Conservation (phyloP, 2,113 vertebrate species). For the Tragelaphus imberbis region DNA sequence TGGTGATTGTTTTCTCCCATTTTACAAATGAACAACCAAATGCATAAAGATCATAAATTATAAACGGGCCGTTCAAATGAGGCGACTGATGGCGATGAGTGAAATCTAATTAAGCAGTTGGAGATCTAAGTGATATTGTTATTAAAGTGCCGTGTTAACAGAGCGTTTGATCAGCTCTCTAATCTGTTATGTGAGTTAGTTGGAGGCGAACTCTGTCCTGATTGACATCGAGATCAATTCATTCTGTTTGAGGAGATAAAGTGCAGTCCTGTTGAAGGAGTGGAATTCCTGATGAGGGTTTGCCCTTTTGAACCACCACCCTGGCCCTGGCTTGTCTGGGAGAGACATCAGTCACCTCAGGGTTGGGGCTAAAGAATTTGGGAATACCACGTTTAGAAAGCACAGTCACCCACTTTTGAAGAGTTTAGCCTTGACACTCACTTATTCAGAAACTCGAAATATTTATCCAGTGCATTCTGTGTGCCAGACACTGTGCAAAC, state of each 20-base stretch:
- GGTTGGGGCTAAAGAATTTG: not conserved
- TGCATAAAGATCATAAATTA: conserved; percentile 70
- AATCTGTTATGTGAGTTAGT: conserved; percentile 53
- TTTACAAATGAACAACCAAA: conserved; percentile 69
- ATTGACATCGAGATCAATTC: conserved; percentile 56
- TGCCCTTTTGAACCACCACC: not conserved
- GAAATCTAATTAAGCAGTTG: conserved; percentile 79
- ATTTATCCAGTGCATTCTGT: not conserved
- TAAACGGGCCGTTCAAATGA: conserved; percentile 76
- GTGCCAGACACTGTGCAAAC: not conserved
- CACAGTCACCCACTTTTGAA: not conserved
- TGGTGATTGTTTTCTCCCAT: not conserved
- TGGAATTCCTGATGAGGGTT: conserved; percentile 22
- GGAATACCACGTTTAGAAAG: not conserved
- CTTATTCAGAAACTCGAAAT: not conserved
- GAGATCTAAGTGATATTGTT: conserved; percentile 76
- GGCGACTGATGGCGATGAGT: conserved; percentile 75
- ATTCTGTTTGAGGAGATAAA: conserved; percentile 46
- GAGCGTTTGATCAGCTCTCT: conserved; percentile 67
- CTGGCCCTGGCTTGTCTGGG: rapidly evolving
- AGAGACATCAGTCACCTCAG: rapidly evolving
- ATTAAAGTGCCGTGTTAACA: conserved; percentile 71
- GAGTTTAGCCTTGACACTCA: not conserved
- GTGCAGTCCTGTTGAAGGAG: not conserved
- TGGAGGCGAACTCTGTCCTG: conserved; percentile 36